Evolutionary conservation across 2,888 invertebrate genomes (phyloP), one percentile per base, ranked within the genome.

Genomic region (Cataglyphis cursor): DNA sequence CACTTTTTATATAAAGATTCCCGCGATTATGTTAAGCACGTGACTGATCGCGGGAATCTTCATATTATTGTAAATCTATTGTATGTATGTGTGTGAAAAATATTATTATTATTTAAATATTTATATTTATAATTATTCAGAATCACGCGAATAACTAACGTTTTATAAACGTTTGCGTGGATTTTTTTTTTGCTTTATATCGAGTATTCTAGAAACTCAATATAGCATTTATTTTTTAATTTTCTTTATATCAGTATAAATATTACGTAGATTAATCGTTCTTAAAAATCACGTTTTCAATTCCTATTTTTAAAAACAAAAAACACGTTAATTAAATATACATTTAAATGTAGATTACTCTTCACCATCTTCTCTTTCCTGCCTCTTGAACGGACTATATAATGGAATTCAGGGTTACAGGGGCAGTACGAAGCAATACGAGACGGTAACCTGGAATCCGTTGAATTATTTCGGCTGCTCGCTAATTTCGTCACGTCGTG

Each of bases 381-480:
- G 18, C 24, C 35, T 24, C 54, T 57, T n/a, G 4, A 75, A 38
- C 15, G 65, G 15, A 66, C 31, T 72, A 18, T 64, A 24, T 41
- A 54, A 75, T 28, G 62, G 66, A 78, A 84, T 89, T 89, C 89
- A 89, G 87, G 89, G 87, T 89, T 83, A 80, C 44, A 41, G 64
- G 18, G 59, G 18, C 59, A 65, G 64, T 66, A 62, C 57, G n/a
- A 81, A 61, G 61, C 73, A 83, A 68, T 89, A 78, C 78, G 65
- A 41, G 68, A 59, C 82, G 59, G 74, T 28, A 72, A 35, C 70
- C 70, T 59, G 82, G 86, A 82, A 86, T 78, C 28, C 64, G 83
- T 78, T 86, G 83, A 89, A 90, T 87, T 90, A 90, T 90, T 90
- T 90, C 84, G 87, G 90, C 72, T 88, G 86, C 61, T 66, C 86